Base-by-base conservation (phyloP, 1,140 invertebrate genomes). In the Drosophila suzukii region DNA sequence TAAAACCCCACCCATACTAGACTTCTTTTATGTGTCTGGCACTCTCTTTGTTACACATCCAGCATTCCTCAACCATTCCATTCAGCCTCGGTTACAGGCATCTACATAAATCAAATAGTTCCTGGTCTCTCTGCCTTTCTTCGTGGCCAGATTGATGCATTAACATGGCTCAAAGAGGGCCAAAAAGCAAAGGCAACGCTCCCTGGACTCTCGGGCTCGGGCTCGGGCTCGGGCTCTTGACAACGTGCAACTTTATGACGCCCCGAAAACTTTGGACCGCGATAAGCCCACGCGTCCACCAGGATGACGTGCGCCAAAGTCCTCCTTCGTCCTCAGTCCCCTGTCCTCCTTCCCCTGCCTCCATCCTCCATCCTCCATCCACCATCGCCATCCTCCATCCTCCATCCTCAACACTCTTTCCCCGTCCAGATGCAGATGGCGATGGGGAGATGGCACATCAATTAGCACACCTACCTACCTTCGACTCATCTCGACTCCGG, bases 401-500 rank as follows among this genome's bases (percentile, higher is more conserved):
- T 12, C 24, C 49, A 41, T 27, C 73, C 62, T 44, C 38, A 41
- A 5, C 24, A 20, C 43, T 46, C 43, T 17, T 46, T 41, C 10
- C 10, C 20, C 27, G 32, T n/a, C 12, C 15, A 58, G 30, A 58
- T 58, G 39, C 56, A 58, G 63, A 66, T 53, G 65, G 46, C 63
- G 65, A 70, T 58, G 68, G 65, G 56, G 83, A 82, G 79, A 88
- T 88, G 83, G 83, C 83, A 88, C 83, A 88, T 88, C 83, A 88
- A 88, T 88, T 88, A 88, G 84, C 83, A 86, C 83, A 88, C 84
- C 79, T 84, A 88, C 83, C 83, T 83, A 78, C 65, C 73, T 75
- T 67, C 72, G 62, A 54, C 71, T 75, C 38, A 32, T 41, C 50
- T 50, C 46, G 24, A 36, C 34, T 62, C 56, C 46, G n/a, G 30